Conservation (phyloP, 1,140 invertebrate genomes). For the Zaprionus africanus region DNA sequence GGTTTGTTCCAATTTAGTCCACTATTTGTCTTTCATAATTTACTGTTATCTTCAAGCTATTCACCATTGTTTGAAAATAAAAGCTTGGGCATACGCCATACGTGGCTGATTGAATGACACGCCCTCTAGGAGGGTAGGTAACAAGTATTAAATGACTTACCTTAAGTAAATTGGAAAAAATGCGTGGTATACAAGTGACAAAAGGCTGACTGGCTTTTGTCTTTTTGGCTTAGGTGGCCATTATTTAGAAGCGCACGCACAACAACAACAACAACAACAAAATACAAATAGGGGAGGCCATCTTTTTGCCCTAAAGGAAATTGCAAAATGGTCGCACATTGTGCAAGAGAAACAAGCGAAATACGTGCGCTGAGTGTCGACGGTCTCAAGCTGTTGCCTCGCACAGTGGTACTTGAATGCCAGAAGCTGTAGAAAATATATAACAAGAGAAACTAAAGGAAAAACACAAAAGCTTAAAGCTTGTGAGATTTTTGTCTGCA, state of each 20-base stretch:
- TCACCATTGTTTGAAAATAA: conserved; percentile 1
- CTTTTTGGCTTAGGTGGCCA: conserved; percentile 51
- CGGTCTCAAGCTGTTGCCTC: background rate
- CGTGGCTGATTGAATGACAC: conserved; percentile 56
- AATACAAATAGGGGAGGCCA: conserved; percentile 39
- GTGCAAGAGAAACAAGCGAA: conserved; percentile 49
- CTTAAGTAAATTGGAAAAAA: conserved; percentile 47
- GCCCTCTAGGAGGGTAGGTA: conserved; percentile 29
- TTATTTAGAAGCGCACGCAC: conserved; percentile 71
- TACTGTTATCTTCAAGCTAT: background rate
- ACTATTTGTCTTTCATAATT: background rate
- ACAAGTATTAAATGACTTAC: conserved; percentile 25
- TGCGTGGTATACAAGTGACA: conserved; percentile 47
- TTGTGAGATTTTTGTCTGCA: background rate
- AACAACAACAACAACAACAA: conserved; percentile 45
- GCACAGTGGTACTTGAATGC: conserved; percentile 20
- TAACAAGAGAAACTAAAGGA: background rate
- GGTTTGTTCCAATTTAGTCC: background rate
- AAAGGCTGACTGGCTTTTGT: conserved; percentile 36
- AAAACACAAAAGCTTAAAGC: background rate
- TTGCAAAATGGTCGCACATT: conserved; percentile 54
- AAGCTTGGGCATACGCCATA: background rate
- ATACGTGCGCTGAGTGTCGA: conserved; percentile 55
- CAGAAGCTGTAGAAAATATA: background rate
- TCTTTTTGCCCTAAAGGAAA: conserved; percentile 25